Evolutionary conservation across 2,888 invertebrate species (phyloP), one percentile per base, ranked within the genome.

Genomic region (Zonitis immaculata): DNA sequence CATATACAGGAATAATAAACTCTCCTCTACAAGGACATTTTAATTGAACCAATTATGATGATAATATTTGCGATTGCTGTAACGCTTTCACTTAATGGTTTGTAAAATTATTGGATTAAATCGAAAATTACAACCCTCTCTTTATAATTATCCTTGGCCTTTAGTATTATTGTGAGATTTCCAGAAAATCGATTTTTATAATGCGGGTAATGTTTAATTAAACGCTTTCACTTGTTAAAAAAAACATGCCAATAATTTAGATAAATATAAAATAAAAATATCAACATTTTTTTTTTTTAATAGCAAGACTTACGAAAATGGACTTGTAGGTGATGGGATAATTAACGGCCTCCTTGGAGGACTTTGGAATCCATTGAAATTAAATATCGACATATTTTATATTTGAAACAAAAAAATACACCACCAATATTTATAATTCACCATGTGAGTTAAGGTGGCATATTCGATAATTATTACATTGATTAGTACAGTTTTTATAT

Each of bases 291-390:
- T 32, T 12, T 3, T 14, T 14, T 14, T 32, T 12, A 39, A 47
- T 16, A 25, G 20, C 6, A 39, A 39, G 57, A 61, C 72, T 73
- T 61, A 74, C 74, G 72, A 72, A 66, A 74, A 74, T 5, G 73
- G 73, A 56, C 69, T 70, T 39, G 66, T 68, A 25, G 72, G 69
- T 53, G 71, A 70, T 47, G 68, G 69, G 47, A 69, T 64, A 48
- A 67, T 65, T n/a, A 67, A 60, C 25, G 68, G 68, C 58, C 69
- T 68, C 54, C 65, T 66, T 6, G 71, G 67, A 43, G 71, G 71
- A 47, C 65, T 67, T 16, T 64, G 59, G 51, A 66, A 58, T 45
- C 65, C 66, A 49, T 59, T 61, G 39, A 69, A 66, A 62, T 67
- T 70, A 58, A 71, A 69, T 58, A 70, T 64, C 47, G 72, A 69